These are phyloP conservation scores for Suillia variegata DNA, from an alignment of 2,888 invertebrate genomes.

Conservation along the genomic window DNA sequence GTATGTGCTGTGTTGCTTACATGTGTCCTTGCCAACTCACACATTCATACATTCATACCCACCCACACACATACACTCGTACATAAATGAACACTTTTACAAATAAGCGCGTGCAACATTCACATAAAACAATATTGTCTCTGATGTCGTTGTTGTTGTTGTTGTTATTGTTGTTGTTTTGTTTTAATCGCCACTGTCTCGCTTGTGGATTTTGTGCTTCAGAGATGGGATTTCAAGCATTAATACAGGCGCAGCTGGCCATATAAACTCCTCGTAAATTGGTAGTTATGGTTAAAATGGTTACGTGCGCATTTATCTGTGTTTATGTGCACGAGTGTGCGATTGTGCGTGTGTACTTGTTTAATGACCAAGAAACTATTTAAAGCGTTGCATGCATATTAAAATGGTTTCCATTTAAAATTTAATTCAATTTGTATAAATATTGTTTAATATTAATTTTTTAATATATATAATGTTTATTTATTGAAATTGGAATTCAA, in stretches of 20 bases:
- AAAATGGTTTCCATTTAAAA: too few species aligned
- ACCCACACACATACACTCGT: neutral
- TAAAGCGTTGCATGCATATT: too few species aligned
- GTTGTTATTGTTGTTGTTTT: slow-evolving; percentile 5
- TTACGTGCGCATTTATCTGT: neutral
- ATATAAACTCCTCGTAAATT: slow-evolving; percentile 10
- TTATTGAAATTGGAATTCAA: too few species aligned
- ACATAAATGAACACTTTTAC: neutral
- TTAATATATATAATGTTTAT: too few species aligned
- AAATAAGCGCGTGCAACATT: neutral
- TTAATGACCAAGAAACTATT: too few species aligned
- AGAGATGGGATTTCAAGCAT: slow-evolving; percentile 11
- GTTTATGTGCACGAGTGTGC: neutral
- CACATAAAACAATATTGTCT: neutral
- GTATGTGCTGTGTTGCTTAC: neutral
- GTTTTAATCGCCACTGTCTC: slow-evolving; percentile 15
- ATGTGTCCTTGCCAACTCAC: neutral
- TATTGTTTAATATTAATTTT: too few species aligned
- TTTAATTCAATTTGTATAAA: too few species aligned
- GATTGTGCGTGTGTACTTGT: neutral
- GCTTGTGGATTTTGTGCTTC: slow-evolving; percentile 10
- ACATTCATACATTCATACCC: neutral
- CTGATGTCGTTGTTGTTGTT: neutral
- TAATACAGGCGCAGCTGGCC: slow-evolving; percentile 17
- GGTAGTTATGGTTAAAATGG: neutral